Percentiles rank a stretch among this genome's conserved stretches.
Evolutionary conservation across 2,113 vertebrate species (phyloP).

Genomic region (Cololabis saira): DNA sequence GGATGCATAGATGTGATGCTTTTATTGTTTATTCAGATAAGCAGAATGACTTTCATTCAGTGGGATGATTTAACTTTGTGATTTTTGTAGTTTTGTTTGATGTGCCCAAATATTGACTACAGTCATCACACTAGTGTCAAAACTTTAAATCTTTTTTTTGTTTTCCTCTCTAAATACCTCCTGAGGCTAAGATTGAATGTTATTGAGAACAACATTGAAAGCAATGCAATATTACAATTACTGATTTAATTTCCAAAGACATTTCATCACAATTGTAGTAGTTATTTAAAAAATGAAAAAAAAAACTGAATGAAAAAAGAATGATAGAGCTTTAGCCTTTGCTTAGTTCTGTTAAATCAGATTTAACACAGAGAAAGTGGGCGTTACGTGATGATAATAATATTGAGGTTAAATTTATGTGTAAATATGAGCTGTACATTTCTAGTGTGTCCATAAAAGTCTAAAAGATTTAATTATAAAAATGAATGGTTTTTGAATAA

Average conservation of each 20-base stretch:
- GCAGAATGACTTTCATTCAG: not conserved
- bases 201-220: slow-evolving; percentile 37
- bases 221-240: slow-evolving; percentile 54
- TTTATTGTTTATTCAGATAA: not conserved
- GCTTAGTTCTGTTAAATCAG: slow-evolving; percentile 21
- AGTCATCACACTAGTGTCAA: not conserved
- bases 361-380: slow-evolving; percentile 19
- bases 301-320: not conserved
- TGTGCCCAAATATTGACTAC: not conserved
- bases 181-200: slow-evolving; percentile 50
- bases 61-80: not conserved
- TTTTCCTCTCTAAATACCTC: not conserved
- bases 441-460: slow-evolving; percentile 54
- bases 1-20: not conserved
- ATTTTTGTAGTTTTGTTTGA: not conserved
- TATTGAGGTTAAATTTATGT: slow-evolving; percentile 48
- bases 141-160: slow-evolving; percentile 11
- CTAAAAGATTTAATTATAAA: slow-evolving; percentile 36
- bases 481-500: slow-evolving; percentile 43
- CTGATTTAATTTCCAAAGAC: slow-evolving; percentile 66
- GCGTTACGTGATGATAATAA: slow-evolving; percentile 31
- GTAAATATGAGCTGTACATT: slow-evolving; percentile 41
- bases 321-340: slow-evolving; percentile 9
- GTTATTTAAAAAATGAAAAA: slow-evolving; percentile 6
- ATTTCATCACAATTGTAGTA: slow-evolving; percentile 29